Conservation (phyloP, 2,888 invertebrate species). For the Chaetogeoica ovagalla region DNA sequence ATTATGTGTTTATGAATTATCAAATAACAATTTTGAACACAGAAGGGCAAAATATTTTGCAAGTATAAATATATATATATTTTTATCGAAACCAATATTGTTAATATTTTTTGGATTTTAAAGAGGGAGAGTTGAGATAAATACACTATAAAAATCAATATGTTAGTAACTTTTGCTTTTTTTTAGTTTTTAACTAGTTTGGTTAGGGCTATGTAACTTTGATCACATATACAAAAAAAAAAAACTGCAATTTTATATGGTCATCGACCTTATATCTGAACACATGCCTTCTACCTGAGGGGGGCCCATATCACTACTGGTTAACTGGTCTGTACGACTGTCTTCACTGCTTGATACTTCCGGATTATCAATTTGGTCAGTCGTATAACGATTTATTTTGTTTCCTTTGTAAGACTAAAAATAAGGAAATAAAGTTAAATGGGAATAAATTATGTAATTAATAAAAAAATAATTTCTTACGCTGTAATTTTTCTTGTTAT, state of each 20-base stretch:
- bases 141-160: slow-evolving; percentile 49
- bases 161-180: not conserved
- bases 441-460: not conserved
- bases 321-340: slow-evolving; percentile 35
- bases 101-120: slow-evolving; percentile 25
- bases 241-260: slow-evolving; percentile 42
- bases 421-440: slow-evolving; percentile 2
- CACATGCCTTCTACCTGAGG: slow-evolving; percentile 48
- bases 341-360: slow-evolving; percentile 48
- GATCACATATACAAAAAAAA: slow-evolving; percentile 37
- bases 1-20: slow-evolving; percentile 42
- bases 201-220: slow-evolving; percentile 45
- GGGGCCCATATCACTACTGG: slow-evolving; percentile 27
- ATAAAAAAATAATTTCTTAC: slow-evolving; percentile 3
- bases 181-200: slow-evolving; percentile 42
- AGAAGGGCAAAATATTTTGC: slow-evolving; percentile 46
- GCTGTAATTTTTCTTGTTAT: slow-evolving; percentile 43
- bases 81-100: slow-evolving; percentile 29
- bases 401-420: slow-evolving; percentile 47
- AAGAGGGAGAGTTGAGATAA: slow-evolving; percentile 39
- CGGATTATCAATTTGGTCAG: slow-evolving; percentile 34
- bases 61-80: slow-evolving; percentile 51
- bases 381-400: slow-evolving; percentile 35
- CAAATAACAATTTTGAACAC: slow-evolving; percentile 53
- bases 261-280: slow-evolving; percentile 46